Evolutionary conservation across 2,888 invertebrate genomes (phyloP).

Genomic region (Chrysomela aeneicollis): DNA sequence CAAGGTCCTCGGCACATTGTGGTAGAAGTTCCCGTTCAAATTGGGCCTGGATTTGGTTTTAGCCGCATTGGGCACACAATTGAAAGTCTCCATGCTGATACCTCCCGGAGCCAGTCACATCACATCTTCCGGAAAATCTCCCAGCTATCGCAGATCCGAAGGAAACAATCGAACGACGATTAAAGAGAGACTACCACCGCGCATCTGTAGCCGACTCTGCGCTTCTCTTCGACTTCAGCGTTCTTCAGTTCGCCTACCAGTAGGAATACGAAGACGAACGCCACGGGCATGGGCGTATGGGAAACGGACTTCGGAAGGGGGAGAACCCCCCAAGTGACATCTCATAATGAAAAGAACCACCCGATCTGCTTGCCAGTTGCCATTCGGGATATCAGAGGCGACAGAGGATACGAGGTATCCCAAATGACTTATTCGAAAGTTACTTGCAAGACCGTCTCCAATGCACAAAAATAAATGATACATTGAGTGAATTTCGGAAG

Average conservation of each 20-base stretch:
- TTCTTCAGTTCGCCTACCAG: constrained; percentile 1
- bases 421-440: no score
- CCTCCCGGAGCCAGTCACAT: constrained; percentile 19
- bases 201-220: background rate
- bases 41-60: constrained; percentile 46
- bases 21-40: constrained; percentile 42
- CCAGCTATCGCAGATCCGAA: background rate
- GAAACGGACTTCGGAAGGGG: background rate
- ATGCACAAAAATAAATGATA: no score
- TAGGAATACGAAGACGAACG: constrained; percentile 2
- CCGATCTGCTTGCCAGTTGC: no score
- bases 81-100: constrained; percentile 46
- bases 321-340: no score
- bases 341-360: no score
- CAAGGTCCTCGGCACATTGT: constrained; percentile 46
- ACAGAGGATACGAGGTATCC: no score
- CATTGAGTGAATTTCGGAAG: no score
- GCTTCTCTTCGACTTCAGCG: background rate
- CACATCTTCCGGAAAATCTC: constrained; percentile 27
- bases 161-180: constrained; percentile 13
- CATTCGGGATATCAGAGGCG: no score
- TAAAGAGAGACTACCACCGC: background rate
- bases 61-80: constrained; percentile 30
- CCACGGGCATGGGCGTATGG: background rate
- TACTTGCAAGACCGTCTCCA: no score